Conservation (phyloP, 92 coral and sea anemone genomes). For the Parazoanthus atlanticus region DNA sequence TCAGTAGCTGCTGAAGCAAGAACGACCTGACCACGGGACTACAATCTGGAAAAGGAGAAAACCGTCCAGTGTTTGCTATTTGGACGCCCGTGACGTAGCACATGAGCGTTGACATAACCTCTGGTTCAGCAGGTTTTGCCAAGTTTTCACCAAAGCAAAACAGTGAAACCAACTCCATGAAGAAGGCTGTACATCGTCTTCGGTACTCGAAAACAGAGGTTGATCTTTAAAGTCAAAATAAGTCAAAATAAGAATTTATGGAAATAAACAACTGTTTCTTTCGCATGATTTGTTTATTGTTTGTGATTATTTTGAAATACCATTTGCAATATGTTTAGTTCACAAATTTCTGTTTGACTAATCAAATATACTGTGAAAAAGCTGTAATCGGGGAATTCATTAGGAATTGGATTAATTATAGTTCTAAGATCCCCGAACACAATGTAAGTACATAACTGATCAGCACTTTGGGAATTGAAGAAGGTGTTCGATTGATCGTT, state of each 20-base stretch:
- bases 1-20: constrained; percentile 81
- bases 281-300: not conserved
- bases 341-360: too few relatives aligned
- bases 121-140: constrained; percentile 53
- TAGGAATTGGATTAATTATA: too few relatives aligned
- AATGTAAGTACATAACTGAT: too few relatives aligned
- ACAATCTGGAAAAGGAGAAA: constrained; percentile 80
- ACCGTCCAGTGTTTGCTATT: constrained; percentile 53
- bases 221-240: constrained; percentile 32
- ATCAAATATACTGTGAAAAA: too few relatives aligned
- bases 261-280: too few relatives aligned
- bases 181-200: constrained; percentile 79
- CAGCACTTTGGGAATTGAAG: too few relatives aligned
- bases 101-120: constrained; percentile 77
- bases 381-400: too few relatives aligned
- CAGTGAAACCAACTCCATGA: constrained; percentile 85
- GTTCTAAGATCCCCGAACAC: too few relatives aligned
- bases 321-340: too few relatives aligned
- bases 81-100: constrained; percentile 65
- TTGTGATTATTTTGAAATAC: too few relatives aligned
- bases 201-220: constrained; percentile 56
- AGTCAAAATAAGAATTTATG: not conserved
- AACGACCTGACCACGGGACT: constrained; percentile 91
- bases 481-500: too few relatives aligned
- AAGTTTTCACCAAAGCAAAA: constrained; percentile 74